These are phyloP conservation scores for Tortrix viridana DNA, from an alignment of 2,888 invertebrate genomes.

Conservation along the genomic window DNA sequence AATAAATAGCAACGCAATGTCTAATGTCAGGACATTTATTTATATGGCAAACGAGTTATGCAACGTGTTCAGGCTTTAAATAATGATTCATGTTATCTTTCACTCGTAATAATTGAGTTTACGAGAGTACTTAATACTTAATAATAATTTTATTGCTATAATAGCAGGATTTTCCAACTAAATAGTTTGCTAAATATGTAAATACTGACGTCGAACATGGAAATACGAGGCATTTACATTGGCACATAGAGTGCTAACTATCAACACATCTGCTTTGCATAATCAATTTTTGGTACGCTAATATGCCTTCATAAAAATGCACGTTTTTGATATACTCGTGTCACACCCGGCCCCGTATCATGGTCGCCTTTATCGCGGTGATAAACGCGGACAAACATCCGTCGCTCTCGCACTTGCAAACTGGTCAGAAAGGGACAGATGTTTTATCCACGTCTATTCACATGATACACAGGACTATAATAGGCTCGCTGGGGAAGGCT, in stretches of 20 bases:
- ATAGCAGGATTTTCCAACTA: constrained; percentile 12
- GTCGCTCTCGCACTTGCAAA: too few relatives aligned
- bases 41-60: too few relatives aligned
- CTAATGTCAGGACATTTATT: too few relatives aligned
- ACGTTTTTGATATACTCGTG: constrained; percentile 7
- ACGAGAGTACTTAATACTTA: too few relatives aligned
- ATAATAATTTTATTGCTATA: constrained; percentile 17
- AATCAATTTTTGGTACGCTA: constrained; percentile 13
- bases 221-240: constrained; percentile 16
- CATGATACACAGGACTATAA: too few relatives aligned
- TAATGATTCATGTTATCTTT: constrained; percentile 10
- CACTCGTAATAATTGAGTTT: not conserved
- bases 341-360: too few relatives aligned
- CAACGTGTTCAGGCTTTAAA: not conserved
- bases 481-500: too few relatives aligned
- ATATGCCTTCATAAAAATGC: not conserved
- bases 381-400: too few relatives aligned
- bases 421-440: too few relatives aligned
- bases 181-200: constrained; percentile 30
- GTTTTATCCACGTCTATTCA: too few relatives aligned
- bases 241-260: constrained; percentile 25
- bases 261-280: constrained; percentile 14
- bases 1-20: too few relatives aligned
- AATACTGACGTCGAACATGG: constrained; percentile 18
- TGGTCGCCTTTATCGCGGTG: too few relatives aligned